Percentiles rank a stretch among this genome's conserved stretches.
These are phyloP conservation scores for Hypotaenidia philippensis DNA, from an alignment of 2,797 vertebrate genomes.

Conservation along the genomic window DNA sequence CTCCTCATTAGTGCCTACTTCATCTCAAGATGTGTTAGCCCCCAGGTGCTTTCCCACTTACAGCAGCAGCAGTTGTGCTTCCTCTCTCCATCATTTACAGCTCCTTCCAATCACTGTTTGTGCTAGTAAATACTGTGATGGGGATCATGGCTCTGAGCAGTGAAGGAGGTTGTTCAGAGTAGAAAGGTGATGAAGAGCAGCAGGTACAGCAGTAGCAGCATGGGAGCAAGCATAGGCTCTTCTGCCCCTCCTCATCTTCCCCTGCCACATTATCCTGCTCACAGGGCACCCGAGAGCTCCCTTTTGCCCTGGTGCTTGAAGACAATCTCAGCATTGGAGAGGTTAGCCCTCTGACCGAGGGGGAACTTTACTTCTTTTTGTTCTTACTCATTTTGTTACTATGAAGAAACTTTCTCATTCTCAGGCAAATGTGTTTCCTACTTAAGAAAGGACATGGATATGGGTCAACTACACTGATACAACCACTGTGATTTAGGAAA, in stretches of 20 bases:
- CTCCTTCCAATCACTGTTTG: neutral
- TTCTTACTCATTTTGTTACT: neutral
- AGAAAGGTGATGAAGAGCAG: neutral
- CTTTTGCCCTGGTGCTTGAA: accelerated
- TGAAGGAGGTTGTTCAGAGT: neutral
- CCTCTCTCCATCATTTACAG: accelerated
- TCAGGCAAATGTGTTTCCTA: neutral
- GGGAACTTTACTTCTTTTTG: neutral
- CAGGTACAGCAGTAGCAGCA: neutral
- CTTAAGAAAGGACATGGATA: neutral
- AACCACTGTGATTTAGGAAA: neutral
- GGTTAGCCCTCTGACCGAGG: accelerated
- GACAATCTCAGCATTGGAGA: neutral
- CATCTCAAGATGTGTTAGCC: neutral
- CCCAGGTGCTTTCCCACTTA: neutral
- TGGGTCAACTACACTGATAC: neutral
- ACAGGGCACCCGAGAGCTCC: neutral
- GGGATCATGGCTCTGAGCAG: neutral
- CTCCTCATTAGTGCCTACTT: neutral
- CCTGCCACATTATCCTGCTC: neutral
- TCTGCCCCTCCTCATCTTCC: neutral
- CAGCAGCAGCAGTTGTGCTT: neutral
- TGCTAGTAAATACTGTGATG: neutral
- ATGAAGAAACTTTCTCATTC: neutral
- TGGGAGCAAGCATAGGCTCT: neutral